These are phyloP conservation scores for Adrianichthys oophorus DNA, from an alignment of 2,797 vertebrate genomes.

Conservation along the genomic window DNA sequence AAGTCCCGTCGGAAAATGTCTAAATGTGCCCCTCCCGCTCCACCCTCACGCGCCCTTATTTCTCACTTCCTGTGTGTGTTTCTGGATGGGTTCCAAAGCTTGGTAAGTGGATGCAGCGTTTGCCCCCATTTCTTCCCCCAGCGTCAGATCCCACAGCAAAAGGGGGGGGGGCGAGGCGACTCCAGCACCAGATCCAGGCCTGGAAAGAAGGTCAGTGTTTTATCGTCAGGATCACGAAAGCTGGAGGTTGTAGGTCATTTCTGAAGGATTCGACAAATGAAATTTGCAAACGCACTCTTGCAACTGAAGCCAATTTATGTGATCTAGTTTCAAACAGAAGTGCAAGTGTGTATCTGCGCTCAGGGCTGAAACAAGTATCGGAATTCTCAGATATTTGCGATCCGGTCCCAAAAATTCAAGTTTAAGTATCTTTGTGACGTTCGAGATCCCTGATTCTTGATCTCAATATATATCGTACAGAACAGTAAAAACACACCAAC, in stretches of 20 bases:
- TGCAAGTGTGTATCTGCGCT: too few relatives aligned
- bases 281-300: too few relatives aligned
- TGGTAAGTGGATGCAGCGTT: slow-evolving; percentile 69
- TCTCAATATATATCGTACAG: too few relatives aligned
- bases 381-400: too few relatives aligned
- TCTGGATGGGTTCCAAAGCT: slow-evolving; percentile 44
- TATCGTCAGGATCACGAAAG: slow-evolving; percentile 35
- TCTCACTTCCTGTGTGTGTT: slow-evolving; percentile 67
- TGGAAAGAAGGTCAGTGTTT: slow-evolving; percentile 74
- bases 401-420: too few relatives aligned
- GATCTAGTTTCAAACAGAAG: too few relatives aligned
- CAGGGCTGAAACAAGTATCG: too few relatives aligned
- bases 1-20: background rate
- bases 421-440: too few relatives aligned
- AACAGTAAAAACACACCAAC: too few relatives aligned
- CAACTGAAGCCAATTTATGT: too few relatives aligned
- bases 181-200: slow-evolving; percentile 54
- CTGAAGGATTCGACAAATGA: too few relatives aligned
- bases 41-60: slow-evolving; percentile 31
- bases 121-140: slow-evolving; percentile 75
- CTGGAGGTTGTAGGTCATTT: background rate
- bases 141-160: slow-evolving; percentile 47
- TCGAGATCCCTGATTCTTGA: too few relatives aligned
- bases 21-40: slow-evolving; percentile 3
- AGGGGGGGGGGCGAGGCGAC: background rate